Base-by-base conservation (phyloP, 2,797 vertebrate genomes). In the Gephyroberyx darwinii region DNA sequence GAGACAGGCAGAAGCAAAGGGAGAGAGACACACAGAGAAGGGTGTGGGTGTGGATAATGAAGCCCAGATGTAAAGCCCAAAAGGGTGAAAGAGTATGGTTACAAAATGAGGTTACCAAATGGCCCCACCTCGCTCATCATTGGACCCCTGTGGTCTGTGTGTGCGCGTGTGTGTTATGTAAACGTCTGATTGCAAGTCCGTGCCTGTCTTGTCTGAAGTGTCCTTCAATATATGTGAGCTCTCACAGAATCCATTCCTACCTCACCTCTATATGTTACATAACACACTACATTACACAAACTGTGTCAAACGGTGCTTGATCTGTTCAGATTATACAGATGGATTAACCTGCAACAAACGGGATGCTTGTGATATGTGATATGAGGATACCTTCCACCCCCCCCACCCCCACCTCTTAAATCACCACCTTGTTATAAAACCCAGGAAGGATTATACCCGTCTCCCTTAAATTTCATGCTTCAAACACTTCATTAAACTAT, bases 41-140 rank as follows among this genome's bases (percentile, higher is more conserved):
- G 10, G 22, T 26, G n/a, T 12, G 26, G 39, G 26, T 4, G 57
- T 6, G 14, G 59, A 35, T 78, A 85, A 85, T 80, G 39, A 35
- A 66, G 60, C 8, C 66, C 87, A 90, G 83, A 88, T 90, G 87
- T 85, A 39, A 39, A 75, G 37, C 17, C n/a, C 37, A 41, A 45
- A 61, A 54, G 41, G 78, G 69, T 61, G 12, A 68, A 8, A 61
- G 72, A 81, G 77, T 83, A 74, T 69, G 37, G 75, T 91, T 88
- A 84, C 70, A 88, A 86, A 88, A 88, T 79, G 30, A 3, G 3
- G 50, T 84, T 78, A 78, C 53, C 51, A 81, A 82, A 83, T 56
- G 14, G 62, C 7, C 20, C 47, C 33, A 65, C 31, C 63, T 31
- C 0, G 33, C 66, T 64, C 66, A 70, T 59, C 56, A 60, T 43